Percentiles rank a stretch among this genome's conserved stretches.
These are phyloP conservation scores for Antheraea assamensis DNA, from an alignment of 2,888 invertebrate genomes.

Conservation along the genomic window DNA sequence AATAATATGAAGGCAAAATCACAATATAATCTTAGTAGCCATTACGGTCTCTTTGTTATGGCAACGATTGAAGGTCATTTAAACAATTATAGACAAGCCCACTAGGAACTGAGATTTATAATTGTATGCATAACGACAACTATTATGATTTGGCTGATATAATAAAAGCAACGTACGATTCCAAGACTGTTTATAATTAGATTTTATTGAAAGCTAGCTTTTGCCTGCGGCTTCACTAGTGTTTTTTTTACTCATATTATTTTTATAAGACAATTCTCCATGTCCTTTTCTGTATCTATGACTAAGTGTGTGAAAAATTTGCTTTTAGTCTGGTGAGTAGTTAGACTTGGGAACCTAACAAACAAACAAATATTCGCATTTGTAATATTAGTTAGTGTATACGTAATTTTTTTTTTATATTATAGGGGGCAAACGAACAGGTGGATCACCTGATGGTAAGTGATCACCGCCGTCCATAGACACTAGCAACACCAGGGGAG, in stretches of 20 bases:
- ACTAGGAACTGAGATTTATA: neutral
- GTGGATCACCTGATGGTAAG: no score
- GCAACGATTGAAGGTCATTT: neutral
- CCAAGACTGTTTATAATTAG: neutral
- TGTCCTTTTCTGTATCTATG: no score
- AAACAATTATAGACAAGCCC: neutral
- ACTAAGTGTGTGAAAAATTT: no score
- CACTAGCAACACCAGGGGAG: no score
- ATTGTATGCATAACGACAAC: neutral
- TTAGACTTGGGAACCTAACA: no score
- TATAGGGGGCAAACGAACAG: no score
- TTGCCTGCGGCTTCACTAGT: neutral
- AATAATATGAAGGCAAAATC: conserved; percentile 4
- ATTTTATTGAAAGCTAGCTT: neutral
- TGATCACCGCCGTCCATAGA: no score
- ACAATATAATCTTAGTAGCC: neutral
- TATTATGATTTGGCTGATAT: conserved; percentile 1
- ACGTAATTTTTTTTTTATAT: no score
- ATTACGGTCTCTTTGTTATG: neutral
- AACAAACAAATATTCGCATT: no score
- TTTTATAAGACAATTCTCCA: no score
- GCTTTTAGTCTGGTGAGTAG: no score
- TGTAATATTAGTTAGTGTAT: no score
- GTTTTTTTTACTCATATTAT: neutral
- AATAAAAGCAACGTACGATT: neutral